Evolutionary conservation across 2,797 vertebrate species (phyloP), one percentile per base, ranked within the genome.

Genomic region (Takifugu ocellatus): DNA sequence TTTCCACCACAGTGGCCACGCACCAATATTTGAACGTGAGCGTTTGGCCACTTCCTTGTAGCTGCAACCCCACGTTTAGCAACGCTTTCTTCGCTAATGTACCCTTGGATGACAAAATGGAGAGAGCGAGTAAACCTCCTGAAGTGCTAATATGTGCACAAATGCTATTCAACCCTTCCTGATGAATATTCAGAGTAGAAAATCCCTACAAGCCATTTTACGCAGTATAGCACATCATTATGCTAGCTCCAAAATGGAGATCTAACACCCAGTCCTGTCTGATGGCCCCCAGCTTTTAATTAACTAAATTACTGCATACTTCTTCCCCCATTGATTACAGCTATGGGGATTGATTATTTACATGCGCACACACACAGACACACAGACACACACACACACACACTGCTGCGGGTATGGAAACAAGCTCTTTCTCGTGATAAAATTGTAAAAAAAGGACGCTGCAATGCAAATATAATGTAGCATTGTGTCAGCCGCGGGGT

Each of bases 281-380:
- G 77, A 82, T 88, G 85, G 82, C 90, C 87, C 77, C 87, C 51
- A 90, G 89, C 89, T 88, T 92, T 91, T 91, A 91, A 92, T 93
- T 90, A 92, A 88, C 86, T 81, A 87, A 91, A 91, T 84, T 83
- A 89, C 83, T 79, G 82, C 84, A 86, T 78, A 85, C 77, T 90
- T 88, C 82, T 79, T 64, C 53, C 59, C 69, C 67, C 74, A 87
- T 85, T 90, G 90, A 92, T 90, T 89, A 90, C 65, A 77, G 78
- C 84, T 87, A 79, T 68, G 68, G 84, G 87, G 80, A 87, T 80
- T 87, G 87, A 84, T 84, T 85, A 79, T 90, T 86, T 84, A 66
- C 78, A 62, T 61, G 64, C 53, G 72, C 49, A n/a, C 11, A 59
- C 48, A 67, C 36, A 75, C 21, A 59, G 46, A 66, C 12, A 75